Conservation (phyloP, 2,113 vertebrate genomes). For the Apus apus region DNA sequence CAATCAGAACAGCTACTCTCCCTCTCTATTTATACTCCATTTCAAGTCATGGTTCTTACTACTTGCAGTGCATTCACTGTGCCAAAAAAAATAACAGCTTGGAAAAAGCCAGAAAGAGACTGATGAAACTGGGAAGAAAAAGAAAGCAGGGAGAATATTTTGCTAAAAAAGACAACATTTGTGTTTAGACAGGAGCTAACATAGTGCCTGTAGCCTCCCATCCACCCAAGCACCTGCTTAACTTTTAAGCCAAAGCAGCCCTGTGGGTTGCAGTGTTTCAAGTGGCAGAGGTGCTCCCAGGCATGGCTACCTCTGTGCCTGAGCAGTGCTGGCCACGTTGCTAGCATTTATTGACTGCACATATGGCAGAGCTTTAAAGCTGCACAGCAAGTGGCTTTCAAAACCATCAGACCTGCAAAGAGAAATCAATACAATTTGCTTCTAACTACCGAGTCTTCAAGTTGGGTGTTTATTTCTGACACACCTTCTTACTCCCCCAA, state of each 20-base stretch:
- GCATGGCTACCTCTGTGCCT: background rate
- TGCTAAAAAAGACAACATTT: background rate
- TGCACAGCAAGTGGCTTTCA: slow-evolving; percentile 51
- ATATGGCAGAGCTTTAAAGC: slow-evolving; percentile 50
- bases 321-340: fast-evolving
- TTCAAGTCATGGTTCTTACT: background rate
- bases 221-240: slow-evolving; percentile 10
- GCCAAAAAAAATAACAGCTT: slow-evolving; percentile 7
- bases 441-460: background rate
- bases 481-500: background rate
- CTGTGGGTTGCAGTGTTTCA: background rate
- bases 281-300: slow-evolving; percentile 9
- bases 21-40: slow-evolving; percentile 13
- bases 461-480: background rate
- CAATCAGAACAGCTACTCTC: background rate
- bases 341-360: slow-evolving; percentile 13
- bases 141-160: background rate
- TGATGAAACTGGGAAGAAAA: background rate
- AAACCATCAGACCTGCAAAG: slow-evolving; percentile 9
- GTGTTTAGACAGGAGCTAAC: background rate
- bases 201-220: fast-evolving
- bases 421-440: slow-evolving; percentile 61
- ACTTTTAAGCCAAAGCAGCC: slow-evolving; percentile 20
- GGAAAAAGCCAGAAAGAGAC: background rate
- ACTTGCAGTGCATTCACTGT: fast-evolving